A percentile compares a stretch with the other conserved stretches of the same genome.
Conservation (phyloP, 1,140 invertebrate species). For the Pseudachorutes palmiensis region DNA sequence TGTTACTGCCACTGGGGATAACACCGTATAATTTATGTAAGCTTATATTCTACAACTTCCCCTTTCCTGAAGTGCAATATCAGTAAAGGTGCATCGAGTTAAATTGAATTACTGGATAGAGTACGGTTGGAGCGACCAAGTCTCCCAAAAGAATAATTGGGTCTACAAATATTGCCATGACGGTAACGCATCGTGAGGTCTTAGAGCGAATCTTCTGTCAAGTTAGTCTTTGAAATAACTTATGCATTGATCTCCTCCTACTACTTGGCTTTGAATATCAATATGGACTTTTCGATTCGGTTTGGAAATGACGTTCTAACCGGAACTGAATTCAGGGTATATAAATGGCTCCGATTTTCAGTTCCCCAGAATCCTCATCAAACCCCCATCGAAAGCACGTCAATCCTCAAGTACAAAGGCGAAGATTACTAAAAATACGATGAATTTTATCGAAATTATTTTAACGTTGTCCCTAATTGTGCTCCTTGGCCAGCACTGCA, state of each 20-base stretch:
- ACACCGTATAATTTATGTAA: no score
- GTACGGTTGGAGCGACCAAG: no score
- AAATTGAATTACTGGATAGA: no score
- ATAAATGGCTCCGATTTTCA: not conserved
- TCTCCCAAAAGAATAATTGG: not conserved
- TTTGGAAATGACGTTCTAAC: not conserved
- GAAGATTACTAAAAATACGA: no score
- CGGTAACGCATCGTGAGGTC: not conserved
- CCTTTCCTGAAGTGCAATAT: no score
- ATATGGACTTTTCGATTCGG: not conserved
- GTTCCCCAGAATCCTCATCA: not conserved
- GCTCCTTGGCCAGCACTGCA: not conserved
- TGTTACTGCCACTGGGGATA: no score
- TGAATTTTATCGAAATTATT: not conserved
- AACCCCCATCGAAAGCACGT: not conserved
- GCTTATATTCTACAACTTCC: no score
- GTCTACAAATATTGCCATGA: not conserved
- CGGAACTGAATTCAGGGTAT: not conserved
- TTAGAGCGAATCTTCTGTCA: not conserved
- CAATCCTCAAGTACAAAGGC: not conserved
- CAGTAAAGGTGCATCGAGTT: no score
- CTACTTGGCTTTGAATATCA: not conserved
- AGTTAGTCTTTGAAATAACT: not conserved
- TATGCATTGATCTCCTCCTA: not conserved
- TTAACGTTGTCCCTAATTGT: not conserved